Evolutionary conservation across 64 coral and sea anemone genomes (phyloP).

Genomic region (Stylophora pistillata): DNA sequence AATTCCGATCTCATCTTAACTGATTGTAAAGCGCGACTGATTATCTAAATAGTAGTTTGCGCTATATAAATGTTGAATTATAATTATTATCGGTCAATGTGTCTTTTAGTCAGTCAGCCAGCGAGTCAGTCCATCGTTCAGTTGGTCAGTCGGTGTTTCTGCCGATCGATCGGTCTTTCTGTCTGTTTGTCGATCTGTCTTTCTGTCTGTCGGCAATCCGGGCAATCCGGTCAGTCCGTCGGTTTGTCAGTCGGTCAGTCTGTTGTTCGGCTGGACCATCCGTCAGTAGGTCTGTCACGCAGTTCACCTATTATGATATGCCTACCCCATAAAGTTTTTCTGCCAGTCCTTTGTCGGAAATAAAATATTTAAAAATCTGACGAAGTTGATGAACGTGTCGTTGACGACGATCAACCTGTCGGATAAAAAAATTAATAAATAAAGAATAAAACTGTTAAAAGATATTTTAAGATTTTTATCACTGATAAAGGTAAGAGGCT

Average conservation of each 20-base stretch:
- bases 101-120: not conserved
- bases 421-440: not conserved
- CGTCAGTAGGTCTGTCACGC: not conserved
- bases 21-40: too few relatives aligned
- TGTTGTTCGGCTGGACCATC: not conserved
- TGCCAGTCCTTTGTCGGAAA: not conserved
- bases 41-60: too few relatives aligned
- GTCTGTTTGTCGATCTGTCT: not conserved
- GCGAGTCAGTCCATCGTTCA: not conserved
- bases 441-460: not conserved
- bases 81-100: not conserved
- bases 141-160: not conserved
- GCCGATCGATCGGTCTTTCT: not conserved
- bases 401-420: conserved; percentile 26
- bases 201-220: too few relatives aligned
- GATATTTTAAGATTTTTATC: not conserved
- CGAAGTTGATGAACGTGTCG: conserved; percentile 37
- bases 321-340: conserved; percentile 45
- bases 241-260: not conserved
- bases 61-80: too few relatives aligned
- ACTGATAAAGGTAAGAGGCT: not conserved
- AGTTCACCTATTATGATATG: not conserved
- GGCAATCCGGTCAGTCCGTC: not conserved
- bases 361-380: conserved; percentile 33
- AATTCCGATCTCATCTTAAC: too few relatives aligned